Evolutionary conservation across 2,888 invertebrate genomes (phyloP), one percentile per base, ranked within the genome.

Genomic region (Dynastes hyllus): DNA sequence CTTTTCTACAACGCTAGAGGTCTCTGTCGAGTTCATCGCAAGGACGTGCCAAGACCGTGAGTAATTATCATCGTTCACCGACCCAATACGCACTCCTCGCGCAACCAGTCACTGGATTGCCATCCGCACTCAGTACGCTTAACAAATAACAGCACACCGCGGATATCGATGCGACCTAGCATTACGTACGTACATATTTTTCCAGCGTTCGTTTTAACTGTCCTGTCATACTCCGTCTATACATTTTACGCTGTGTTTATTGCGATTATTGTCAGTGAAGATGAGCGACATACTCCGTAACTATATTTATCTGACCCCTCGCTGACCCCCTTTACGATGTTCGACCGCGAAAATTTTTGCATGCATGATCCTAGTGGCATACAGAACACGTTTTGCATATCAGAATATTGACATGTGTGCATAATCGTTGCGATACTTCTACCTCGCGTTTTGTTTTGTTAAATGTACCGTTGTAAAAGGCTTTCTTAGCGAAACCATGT

Each of bases 31-130:
- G 79, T 79, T 79, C 79, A 79, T 76, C 70, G 76, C 79, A 79
- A 79, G 79, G 79, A 75, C 79, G 79, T 76, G 70, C 69, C 76
- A 58, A 79, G 79, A 76, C 79, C 79, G 76, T 76, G 79, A 79
- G 79, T 76, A 79, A 79, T 79, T 79, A 77, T 58, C 53, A 55
- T 69, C 79, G 79, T 79, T 79, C 79, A 76, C 66, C 79, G 79
- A 79, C 79, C 79, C 70, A 76, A 69, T 76, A 79, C 79, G 69
- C 32, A 65, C 63, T 27, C 69, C 27, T 32, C 63, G 63, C 9
- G 13, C 50, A 50, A 45, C 67, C 67, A 67, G 67, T 50, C 67
- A 67, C 50, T 32, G 73, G 37, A 73, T 40, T 58, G 58, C 73
- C 51, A 11, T 67, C 27, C 37, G 40, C 55, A 32, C 29, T 55